Evolutionary conservation across 2,888 invertebrate species (phyloP).

Genomic region (Chymomyza procnemis): DNA sequence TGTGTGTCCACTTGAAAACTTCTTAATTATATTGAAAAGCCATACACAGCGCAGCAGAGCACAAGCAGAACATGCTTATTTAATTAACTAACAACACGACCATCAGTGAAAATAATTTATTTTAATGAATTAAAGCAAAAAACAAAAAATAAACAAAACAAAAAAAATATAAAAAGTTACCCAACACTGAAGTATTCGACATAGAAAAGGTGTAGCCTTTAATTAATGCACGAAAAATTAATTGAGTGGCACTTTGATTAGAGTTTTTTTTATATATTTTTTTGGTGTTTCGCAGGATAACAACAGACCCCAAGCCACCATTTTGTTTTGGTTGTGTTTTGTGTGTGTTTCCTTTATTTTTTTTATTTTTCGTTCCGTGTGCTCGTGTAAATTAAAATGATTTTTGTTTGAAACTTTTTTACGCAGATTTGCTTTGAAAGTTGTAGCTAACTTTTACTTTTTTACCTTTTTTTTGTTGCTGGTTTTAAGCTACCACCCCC

Average conservation of each 20-base stretch:
- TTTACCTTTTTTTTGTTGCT: conserved; percentile 6
- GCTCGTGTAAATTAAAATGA: conserved; percentile 22
- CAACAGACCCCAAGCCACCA: neutral
- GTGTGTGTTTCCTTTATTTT: too few species aligned
- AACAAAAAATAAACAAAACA: neutral
- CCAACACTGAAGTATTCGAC: conserved; percentile 36
- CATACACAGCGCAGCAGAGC: neutral
- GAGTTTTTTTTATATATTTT: neutral
- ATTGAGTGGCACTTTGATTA: conserved; percentile 43
- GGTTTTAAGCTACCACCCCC: conserved; percentile 2
- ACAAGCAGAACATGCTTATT: conserved; percentile 28
- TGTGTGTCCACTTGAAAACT: neutral
- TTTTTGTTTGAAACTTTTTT: conserved; percentile 36
- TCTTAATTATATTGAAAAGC: neutral
- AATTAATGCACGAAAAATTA: conserved; percentile 48
- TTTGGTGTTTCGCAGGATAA: neutral
- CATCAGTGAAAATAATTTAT: conserved; percentile 16
- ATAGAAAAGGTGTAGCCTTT: conserved; percentile 62
- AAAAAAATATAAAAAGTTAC: conserved; percentile 37
- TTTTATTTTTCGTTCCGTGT: conserved; percentile 3
- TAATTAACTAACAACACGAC: conserved; percentile 44
- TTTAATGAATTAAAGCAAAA: conserved; percentile 32
- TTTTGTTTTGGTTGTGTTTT: conserved; percentile 19
- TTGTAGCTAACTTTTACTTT: conserved; percentile 21
- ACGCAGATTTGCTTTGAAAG: conserved; percentile 21